Conservation (phyloP, 2,888 invertebrate genomes). For the Scaptomyza caliginosa region DNA sequence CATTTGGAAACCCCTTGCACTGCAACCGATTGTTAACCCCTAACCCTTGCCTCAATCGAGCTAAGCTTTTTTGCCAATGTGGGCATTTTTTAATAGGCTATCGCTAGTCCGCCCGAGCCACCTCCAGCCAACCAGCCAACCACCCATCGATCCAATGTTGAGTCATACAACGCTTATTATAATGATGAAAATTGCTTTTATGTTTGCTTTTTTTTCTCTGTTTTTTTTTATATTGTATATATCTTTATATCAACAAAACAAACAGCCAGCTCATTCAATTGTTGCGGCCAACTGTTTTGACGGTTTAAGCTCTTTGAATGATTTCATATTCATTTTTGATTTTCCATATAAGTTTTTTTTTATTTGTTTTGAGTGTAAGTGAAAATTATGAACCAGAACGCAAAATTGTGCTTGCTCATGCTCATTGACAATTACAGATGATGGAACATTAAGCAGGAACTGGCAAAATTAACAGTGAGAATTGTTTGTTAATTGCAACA, state of each 20-base stretch:
- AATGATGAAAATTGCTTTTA: slow-evolving; percentile 49
- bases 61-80: slow-evolving; percentile 40
- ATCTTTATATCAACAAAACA: neutral
- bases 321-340: slow-evolving; percentile 28
- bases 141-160: slow-evolving; percentile 26
- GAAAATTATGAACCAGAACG: slow-evolving; percentile 68
- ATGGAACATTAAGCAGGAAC: slow-evolving; percentile 1
- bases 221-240: neutral
- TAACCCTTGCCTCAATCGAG: slow-evolving; percentile 4
- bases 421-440: slow-evolving; percentile 1
- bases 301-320: slow-evolving; percentile 11
- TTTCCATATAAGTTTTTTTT: slow-evolving; percentile 31
- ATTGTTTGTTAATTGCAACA: too few species aligned
- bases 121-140: neutral
- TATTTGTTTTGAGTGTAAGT: slow-evolving; percentile 29
- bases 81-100: slow-evolving; percentile 39
- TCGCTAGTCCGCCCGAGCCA: slow-evolving; percentile 5
- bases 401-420: slow-evolving; percentile 14
- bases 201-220: slow-evolving; percentile 9
- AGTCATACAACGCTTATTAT: slow-evolving; percentile 48
- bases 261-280: neutral
- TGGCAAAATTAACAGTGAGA: too few species aligned
- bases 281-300: slow-evolving; percentile 5
- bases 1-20: slow-evolving; percentile 31
- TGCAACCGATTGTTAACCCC: neutral